These are phyloP conservation scores for Iguana delicatissima DNA, from an alignment of 2,797 vertebrate genomes.

Conservation along the genomic window DNA sequence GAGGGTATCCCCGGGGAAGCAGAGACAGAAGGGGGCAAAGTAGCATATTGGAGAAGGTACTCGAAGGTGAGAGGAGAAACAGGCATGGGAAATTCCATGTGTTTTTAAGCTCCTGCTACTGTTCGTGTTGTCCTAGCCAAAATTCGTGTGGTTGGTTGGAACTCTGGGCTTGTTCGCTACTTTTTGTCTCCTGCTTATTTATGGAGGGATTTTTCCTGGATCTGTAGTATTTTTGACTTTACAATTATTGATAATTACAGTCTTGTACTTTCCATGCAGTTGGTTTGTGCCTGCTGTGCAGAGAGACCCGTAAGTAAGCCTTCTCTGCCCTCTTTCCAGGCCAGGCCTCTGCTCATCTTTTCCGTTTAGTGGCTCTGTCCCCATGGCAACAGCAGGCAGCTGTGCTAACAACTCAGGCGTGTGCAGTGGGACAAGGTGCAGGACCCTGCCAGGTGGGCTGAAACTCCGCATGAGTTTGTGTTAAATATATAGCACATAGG, in stretches of 20 bases:
- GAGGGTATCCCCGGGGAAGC: neutral
- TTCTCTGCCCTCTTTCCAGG: slow-evolving; percentile 67
- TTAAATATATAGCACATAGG: slow-evolving; percentile 45
- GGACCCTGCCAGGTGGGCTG: slow-evolving; percentile 62
- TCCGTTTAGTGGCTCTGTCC: slow-evolving; percentile 68
- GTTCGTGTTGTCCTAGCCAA: slow-evolving; percentile 34
- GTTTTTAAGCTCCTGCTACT: slow-evolving; percentile 27
- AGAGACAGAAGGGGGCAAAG: neutral
- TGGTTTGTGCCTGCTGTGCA: slow-evolving; percentile 60
- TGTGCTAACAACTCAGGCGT: slow-evolving; percentile 55
- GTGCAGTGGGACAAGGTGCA: slow-evolving; percentile 40
- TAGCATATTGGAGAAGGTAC: neutral
- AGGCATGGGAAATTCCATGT: neutral
- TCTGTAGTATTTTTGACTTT: slow-evolving; percentile 67
- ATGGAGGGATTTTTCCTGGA: slow-evolving; percentile 62
- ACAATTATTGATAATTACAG: slow-evolving; percentile 75
- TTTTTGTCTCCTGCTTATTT: slow-evolving; percentile 50
- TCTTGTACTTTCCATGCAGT: slow-evolving; percentile 73
- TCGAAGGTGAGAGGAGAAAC: neutral
- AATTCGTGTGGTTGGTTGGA: slow-evolving; percentile 30
- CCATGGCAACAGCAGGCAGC: slow-evolving; percentile 65
- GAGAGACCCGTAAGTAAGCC: slow-evolving; percentile 66
- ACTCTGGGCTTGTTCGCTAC: slow-evolving; percentile 43
- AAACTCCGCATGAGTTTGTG: slow-evolving; percentile 23
- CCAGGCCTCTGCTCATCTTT: slow-evolving; percentile 67